Conservation (phyloP, 2,113 vertebrate genomes). For the Chrysochloris asiatica region DNA sequence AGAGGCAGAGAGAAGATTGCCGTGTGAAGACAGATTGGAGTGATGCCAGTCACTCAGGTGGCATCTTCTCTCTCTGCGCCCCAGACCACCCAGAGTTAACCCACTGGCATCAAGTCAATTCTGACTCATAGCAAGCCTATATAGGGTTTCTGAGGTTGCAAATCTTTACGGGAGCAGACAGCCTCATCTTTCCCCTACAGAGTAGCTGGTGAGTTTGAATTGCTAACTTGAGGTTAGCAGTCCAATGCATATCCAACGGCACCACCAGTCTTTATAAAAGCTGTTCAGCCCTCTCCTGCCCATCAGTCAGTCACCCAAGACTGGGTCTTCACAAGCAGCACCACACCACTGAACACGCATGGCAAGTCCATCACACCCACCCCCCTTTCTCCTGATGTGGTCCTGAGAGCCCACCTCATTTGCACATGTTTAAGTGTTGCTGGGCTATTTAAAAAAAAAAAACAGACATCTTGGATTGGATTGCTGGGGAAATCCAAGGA, state of each 20-base stretch:
- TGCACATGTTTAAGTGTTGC: not conserved
- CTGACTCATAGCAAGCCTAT: too few species aligned
- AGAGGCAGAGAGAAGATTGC: too few species aligned
- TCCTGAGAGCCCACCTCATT: too few species aligned
- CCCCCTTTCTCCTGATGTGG: too few species aligned
- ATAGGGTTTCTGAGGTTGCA: too few species aligned
- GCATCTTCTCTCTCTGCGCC: not conserved
- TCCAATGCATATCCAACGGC: too few species aligned
- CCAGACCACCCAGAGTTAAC: not conserved
- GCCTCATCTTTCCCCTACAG: too few species aligned
- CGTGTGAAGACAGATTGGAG: too few species aligned
- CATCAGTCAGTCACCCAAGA: not conserved
- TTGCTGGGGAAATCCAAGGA: not conserved
- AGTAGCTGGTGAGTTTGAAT: too few species aligned
- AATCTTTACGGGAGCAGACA: too few species aligned
- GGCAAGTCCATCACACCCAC: not conserved
- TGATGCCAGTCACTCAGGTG: not conserved
- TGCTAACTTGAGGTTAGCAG: too few species aligned
- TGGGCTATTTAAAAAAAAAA: not conserved
- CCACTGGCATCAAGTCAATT: too few species aligned
- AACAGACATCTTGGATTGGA: not conserved
- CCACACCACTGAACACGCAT: not conserved
- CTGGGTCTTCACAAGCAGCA: not conserved
- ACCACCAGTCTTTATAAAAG: not conserved
- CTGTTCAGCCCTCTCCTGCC: not conserved